Conservation (phyloP, 2,113 vertebrate species). For the Nannobrachium achirus region DNA sequence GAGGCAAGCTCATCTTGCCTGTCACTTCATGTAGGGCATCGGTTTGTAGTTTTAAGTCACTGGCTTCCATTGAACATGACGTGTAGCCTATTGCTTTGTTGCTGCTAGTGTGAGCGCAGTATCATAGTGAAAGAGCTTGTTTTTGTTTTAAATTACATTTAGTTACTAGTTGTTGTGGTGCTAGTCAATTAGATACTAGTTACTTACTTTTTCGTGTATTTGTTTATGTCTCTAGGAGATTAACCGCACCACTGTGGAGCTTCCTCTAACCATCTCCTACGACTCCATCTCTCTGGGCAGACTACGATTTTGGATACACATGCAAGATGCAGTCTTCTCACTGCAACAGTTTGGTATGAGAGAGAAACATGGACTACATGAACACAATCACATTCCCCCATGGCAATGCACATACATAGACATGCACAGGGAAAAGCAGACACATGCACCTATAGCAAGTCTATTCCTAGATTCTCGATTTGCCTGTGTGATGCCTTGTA, state of each 20-base stretch:
- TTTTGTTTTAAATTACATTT: neutral
- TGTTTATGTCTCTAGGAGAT: slow-evolving; percentile 84
- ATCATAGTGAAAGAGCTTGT: no score
- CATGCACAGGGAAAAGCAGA: no score
- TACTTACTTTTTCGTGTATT: neutral
- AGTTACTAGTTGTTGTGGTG: neutral
- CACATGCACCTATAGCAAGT: neutral
- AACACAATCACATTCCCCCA: no score
- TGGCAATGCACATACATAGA: neutral
- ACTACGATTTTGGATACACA: slow-evolving; percentile 97
- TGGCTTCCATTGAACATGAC: no score
- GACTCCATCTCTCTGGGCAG: slow-evolving; percentile 94
- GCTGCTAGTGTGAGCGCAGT: no score
- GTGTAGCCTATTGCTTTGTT: no score
- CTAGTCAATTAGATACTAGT: neutral
- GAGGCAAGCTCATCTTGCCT: no score
- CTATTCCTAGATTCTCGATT: no score
- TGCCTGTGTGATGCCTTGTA: no score
- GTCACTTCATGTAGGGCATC: no score
- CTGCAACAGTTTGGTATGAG: slow-evolving; percentile 92
- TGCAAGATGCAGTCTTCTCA: slow-evolving; percentile 97
- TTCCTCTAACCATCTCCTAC: slow-evolving; percentile 92
- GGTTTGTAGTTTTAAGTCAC: no score
- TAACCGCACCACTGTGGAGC: slow-evolving; percentile 87
- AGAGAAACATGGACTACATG: no score